These are phyloP conservation scores for Actias luna DNA, from an alignment of 2,888 invertebrate genomes.

Conservation along the genomic window DNA sequence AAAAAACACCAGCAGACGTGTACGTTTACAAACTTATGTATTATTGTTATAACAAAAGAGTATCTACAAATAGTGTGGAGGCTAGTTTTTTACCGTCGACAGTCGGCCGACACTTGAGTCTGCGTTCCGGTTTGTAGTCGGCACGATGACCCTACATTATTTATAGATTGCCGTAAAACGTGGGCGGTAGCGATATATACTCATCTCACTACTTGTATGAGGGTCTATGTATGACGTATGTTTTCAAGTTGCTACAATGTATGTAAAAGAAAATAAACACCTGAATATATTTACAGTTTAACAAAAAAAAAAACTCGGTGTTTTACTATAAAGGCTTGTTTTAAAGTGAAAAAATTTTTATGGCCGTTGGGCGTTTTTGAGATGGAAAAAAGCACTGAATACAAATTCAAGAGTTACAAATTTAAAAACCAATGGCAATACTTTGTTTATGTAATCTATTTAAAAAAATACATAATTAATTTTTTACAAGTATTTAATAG, in stretches of 20 bases:
- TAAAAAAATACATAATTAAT: too few species aligned
- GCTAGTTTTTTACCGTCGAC: slow-evolving; percentile 61
- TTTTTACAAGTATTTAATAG: too few species aligned
- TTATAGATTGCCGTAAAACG: slow-evolving; percentile 49
- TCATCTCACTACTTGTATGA: neutral
- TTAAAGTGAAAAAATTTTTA: too few species aligned
- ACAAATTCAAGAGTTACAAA: too few species aligned
- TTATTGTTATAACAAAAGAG: slow-evolving; percentile 45
- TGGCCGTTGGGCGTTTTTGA: too few species aligned
- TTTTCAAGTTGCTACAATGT: neutral
- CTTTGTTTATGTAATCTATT: too few species aligned
- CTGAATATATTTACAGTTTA: neutral
- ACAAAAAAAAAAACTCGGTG: too few species aligned
- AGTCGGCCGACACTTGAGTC: slow-evolving; percentile 53
- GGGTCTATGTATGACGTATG: slow-evolving; percentile 3
- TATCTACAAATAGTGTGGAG: slow-evolving; percentile 55
- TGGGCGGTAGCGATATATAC: slow-evolving; percentile 40
- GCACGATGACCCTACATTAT: slow-evolving; percentile 78
- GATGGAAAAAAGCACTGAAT: too few species aligned
- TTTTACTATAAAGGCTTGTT: too few species aligned
- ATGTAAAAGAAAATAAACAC: neutral
- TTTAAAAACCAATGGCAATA: too few species aligned
- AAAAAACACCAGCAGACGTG: slow-evolving; percentile 25
- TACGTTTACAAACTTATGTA: slow-evolving; percentile 25
- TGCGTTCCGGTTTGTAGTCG: slow-evolving; percentile 78